Evolutionary conservation across 2,797 vertebrate species (phyloP).

Genomic region (Enteromius trimaculatus): DNA sequence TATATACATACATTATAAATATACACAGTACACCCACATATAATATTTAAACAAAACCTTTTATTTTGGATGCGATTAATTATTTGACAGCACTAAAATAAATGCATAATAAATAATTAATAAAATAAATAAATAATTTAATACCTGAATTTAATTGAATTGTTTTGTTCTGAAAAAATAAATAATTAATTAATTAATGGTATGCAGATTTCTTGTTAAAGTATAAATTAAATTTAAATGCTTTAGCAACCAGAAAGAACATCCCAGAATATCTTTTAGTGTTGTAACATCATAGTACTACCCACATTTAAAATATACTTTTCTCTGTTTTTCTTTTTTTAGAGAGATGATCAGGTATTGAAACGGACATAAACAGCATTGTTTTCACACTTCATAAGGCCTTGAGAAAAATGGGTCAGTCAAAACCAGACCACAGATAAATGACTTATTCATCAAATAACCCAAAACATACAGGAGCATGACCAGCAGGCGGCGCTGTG

Average conservation of each 20-base stretch:
- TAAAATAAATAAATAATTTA: background rate
- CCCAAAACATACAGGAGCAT: background rate
- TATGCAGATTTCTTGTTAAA: background rate
- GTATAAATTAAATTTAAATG: background rate
- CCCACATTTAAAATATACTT: background rate
- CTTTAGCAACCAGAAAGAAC: background rate
- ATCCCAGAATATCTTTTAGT: background rate
- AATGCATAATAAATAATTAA: background rate
- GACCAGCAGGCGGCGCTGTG: conserved; percentile 30
- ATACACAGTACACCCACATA: background rate
- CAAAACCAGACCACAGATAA: conserved; percentile 6
- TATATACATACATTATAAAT: too few species aligned
- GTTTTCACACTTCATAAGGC: background rate
- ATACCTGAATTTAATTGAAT: background rate
- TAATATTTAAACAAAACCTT: background rate
- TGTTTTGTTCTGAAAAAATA: background rate
- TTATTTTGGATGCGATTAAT: background rate
- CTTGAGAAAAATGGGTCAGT: conserved; percentile 1
- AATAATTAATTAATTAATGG: background rate
- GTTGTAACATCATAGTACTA: background rate
- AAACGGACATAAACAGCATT: background rate
- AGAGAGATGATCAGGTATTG: background rate
- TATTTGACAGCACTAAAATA: background rate
- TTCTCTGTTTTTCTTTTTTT: background rate
- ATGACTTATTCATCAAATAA: background rate